Evolutionary conservation across 1,140 invertebrate species (phyloP), one percentile per base, ranked within the genome.

Genomic region (Drosophila pectinifera): DNA sequence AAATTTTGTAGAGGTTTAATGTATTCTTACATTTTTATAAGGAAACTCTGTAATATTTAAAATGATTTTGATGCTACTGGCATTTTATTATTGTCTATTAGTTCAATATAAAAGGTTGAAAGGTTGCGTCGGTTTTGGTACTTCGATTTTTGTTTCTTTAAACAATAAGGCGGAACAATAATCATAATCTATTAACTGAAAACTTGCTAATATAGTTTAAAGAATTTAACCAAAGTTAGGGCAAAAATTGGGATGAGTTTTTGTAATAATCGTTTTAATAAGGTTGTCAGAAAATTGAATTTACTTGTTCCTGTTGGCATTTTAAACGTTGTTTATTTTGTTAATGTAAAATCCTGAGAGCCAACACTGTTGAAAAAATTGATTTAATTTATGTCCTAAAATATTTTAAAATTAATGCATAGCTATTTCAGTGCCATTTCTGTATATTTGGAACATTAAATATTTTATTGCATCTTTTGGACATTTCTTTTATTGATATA

Each of bases 141-240:
- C 13, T 24, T n/a, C 6, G 1, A 8, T 10, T 46, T 11, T 24
- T 46, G 1, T n/a, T 5, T 2, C 2, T n/a, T 46, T 1, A 22
- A 24, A 5, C n/a, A 0, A 24, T n/a, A n/a, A 26, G 0, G 1
- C 0, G 0, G 1, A 0, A 24, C 0, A 45, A n/a, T 49, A 3
- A 49, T 31, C 18, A 1, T 11, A 26, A 26, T 6, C 7, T 46
- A 5, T 24, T n/a, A n/a, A 46, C 2, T 24, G 3, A 24, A n/a
- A n/a, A 14, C 6, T 8, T 0, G 10, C 7, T 48, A 16, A 26
- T 8, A 26, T 26, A 18, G 5, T 31, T 31, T 13, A 14, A 49
- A 31, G n/a, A 18, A 18, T 20, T 14, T 5, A 34, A 14, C 1
- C 16, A 13, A 51, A 8, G 1, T 7, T 18, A 18, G 10, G 2